A percentile compares a stretch with the other conserved stretches of the same genome.
phyloP scores from a whole-genome alignment of 2,888 invertebrate genomes.

The Caenorhabditis sulstoni region DNA sequence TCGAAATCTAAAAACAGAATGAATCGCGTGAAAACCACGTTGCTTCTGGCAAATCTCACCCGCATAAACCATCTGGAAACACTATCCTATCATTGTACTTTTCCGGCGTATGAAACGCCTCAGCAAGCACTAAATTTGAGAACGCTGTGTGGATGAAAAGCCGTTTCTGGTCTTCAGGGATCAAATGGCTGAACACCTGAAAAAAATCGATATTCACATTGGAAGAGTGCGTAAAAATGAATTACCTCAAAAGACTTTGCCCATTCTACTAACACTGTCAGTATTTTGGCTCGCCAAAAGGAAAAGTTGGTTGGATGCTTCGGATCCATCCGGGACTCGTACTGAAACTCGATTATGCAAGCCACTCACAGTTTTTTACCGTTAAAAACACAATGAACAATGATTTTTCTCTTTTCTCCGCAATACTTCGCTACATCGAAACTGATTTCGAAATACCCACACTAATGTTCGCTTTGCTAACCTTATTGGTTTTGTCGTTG shows the following conservation, averaged over 20 bases:
- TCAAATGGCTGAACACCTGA: slow-evolving; percentile 70
- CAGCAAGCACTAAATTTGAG: slow-evolving; percentile 79
- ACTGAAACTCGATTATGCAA: no score
- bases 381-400: no score
- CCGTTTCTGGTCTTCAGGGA: slow-evolving; percentile 69
- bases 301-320: slow-evolving; percentile 74
- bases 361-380: no score
- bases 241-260: slow-evolving; percentile 79
- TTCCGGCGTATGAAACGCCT: slow-evolving; percentile 79
- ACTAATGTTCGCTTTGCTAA: slow-evolving; percentile 1
- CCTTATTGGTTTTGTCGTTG: slow-evolving; percentile 63
- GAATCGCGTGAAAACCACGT: not conserved
- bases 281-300: slow-evolving; percentile 79
- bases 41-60: slow-evolving; percentile 55
- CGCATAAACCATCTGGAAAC: slow-evolving; percentile 79
- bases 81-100: slow-evolving; percentile 78
- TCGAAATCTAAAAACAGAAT: slow-evolving; percentile 69
- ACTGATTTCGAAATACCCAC: no score
- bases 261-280: slow-evolving; percentile 79
- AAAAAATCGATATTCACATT: not conserved
- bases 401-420: no score
- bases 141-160: slow-evolving; percentile 77
- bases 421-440: no score
- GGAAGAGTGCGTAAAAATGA: no score
- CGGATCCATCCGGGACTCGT: slow-evolving; percentile 60